Percentiles rank a stretch among this genome's conserved stretches.
Conservation (phyloP, 2,113 vertebrate genomes). For the Phyllostomus discolor region DNA sequence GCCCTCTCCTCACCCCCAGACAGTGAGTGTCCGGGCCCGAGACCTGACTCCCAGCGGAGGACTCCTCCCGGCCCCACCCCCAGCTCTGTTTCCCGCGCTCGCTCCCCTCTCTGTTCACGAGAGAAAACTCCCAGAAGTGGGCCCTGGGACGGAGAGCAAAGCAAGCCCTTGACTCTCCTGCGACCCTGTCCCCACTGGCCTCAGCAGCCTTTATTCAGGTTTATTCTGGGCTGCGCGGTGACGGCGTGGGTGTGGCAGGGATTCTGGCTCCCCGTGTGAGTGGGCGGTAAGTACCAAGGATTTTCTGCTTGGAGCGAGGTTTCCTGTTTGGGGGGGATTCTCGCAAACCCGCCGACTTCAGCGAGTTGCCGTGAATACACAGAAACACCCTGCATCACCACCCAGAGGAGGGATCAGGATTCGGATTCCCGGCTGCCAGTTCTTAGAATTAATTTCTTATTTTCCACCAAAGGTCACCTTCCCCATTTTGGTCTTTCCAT, state of each 20-base stretch:
- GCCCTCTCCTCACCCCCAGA: neutral
- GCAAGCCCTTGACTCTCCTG: rapidly evolving
- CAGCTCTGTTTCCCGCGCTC: neutral
- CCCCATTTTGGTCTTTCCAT: constrained; percentile 55
- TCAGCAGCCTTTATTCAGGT: too few relatives aligned
- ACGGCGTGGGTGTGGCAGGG: neutral
- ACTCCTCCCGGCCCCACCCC: neutral
- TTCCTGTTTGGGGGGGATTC: constrained; percentile 33
- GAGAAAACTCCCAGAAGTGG: neutral
- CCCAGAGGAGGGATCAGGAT: constrained; percentile 51
- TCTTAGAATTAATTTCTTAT: constrained; percentile 78
- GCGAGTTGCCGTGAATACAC: neutral
- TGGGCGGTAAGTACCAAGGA: constrained; percentile 56
- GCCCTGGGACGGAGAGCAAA: neutral
- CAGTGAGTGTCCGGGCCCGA: neutral
- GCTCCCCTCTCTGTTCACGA: neutral
- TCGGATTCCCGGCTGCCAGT: constrained; percentile 65
- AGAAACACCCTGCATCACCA: constrained; percentile 45
- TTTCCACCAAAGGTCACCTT: constrained; percentile 74
- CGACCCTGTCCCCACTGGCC: rapidly evolving
- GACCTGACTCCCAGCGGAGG: neutral
- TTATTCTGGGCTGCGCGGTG: neutral
- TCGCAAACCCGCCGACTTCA: neutral
- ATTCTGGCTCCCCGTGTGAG: neutral
- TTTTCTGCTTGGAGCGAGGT: constrained; percentile 39